A percentile compares a stretch with the other conserved stretches of the same genome.
These are phyloP conservation scores for Bos taurus DNA, from an alignment of 2,113 vertebrate species.

Conservation along the genomic window ARS-UCD2.0 NC_037329.1:106382001-106382500, in stretches of 20 bases:
- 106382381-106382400: neutral
- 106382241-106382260: neutral
- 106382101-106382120: neutral
- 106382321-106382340: neutral
- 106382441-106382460: neutral
- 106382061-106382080: neutral
- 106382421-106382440: neutral
- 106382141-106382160: neutral
- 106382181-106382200: neutral
- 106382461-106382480: neutral
- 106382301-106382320: too few relatives aligned
- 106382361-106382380: neutral
- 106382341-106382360: neutral
- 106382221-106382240: neutral
- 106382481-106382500: neutral
- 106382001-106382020: fast-evolving
- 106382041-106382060: neutral
- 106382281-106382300: neutral
- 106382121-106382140: neutral
- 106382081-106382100: neutral
- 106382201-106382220: neutral
- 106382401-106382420: neutral
- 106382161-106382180: too few relatives aligned
- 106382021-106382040: neutral
- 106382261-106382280: neutral